Base-by-base conservation (phyloP, 2,888 invertebrate genomes). In the Horisme vitalbata region DNA sequence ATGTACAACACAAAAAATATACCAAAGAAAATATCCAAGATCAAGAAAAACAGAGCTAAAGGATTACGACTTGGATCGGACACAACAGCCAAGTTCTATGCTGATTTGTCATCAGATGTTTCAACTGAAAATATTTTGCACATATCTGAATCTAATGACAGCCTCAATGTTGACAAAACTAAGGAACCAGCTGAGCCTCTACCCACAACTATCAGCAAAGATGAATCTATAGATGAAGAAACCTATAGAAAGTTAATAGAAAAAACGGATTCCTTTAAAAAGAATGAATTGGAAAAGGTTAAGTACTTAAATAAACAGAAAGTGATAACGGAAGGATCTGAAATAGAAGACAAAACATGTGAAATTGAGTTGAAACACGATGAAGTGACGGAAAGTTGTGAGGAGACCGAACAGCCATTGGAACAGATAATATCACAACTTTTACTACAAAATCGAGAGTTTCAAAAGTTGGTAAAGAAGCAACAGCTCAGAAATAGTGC, bases 401-500 rank as follows among this genome's bases (percentile, higher is more conserved):
- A 87, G 61, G 83, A 83, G 46, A 66, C 64, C 11, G 91, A 91
- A 67, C 93, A 91, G 70, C 94, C 92, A 34, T 86, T 93, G 61
- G 94, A 95, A 78, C 91, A 95, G 79, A 94, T 97, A 33, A 95
- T 97, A 35, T 93, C 95, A 0, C 96, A 96, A 68, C 85, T 96
- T 8, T 81, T 97, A 3, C 93, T 96, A 92, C 94, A 96, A 71
- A 96, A 95, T 67, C 92, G 94, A 60, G 96, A 96, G 54, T 95
- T 96, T 57, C 95, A 96, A 58, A 93, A 94, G 55, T 90, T 95
- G 28, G 83, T 95, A 14, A 95, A 94, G 59, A 94, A 95, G 63
- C 95, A 94, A 62, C 93, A 94, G 52, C 91, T 78, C 45, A 82
- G 90, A 60, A 91, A 89, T 54, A 89, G 80, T 32, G 85, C 91